Evolutionary conservation across 2,797 vertebrate genomes (phyloP).

Genomic region (Knipowitschia caucasica): DNA sequence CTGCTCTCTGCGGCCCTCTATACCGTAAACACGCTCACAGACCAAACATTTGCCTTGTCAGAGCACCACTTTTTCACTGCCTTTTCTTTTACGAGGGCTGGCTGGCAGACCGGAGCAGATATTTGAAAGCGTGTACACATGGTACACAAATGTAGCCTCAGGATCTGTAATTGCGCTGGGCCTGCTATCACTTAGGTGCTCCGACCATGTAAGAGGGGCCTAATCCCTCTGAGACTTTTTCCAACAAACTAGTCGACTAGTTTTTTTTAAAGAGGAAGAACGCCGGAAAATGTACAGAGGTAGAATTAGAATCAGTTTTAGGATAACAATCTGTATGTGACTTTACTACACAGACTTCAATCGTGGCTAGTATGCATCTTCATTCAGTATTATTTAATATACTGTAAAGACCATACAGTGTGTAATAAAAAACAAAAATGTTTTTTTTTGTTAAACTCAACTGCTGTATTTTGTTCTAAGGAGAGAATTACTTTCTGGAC

Average conservation of each 20-base stretch:
- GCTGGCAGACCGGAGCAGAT: slow-evolving; percentile 12
- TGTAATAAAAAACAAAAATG: no score
- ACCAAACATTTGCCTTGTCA: not conserved
- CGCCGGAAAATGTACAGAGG: not conserved
- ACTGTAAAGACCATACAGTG: no score
- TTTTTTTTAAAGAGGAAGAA: slow-evolving; percentile 25
- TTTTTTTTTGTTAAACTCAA: no score
- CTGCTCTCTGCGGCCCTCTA: slow-evolving; percentile 11
- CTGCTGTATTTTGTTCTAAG: no score
- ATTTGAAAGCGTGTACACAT: slow-evolving; percentile 28
- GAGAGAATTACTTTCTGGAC: no score
- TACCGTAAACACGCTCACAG: slow-evolving; percentile 12
- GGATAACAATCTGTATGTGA: not conserved
- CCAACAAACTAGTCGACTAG: slow-evolving; percentile 3
- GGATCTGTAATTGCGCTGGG: slow-evolving; percentile 60
- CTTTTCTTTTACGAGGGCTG: slow-evolving; percentile 7
- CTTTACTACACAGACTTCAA: not conserved
- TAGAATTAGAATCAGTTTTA: not conserved
- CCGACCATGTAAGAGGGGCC: slow-evolving; percentile 39
- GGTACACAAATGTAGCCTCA: slow-evolving; percentile 57
- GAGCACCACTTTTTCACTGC: not conserved
- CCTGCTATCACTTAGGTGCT: slow-evolving; percentile 74
- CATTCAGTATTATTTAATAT: no score
- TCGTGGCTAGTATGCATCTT: no score
- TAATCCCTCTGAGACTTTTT: slow-evolving; percentile 22